Conservation (phyloP, 92 coral and sea anemone genomes). For the Pocillopora grandis region DNA sequence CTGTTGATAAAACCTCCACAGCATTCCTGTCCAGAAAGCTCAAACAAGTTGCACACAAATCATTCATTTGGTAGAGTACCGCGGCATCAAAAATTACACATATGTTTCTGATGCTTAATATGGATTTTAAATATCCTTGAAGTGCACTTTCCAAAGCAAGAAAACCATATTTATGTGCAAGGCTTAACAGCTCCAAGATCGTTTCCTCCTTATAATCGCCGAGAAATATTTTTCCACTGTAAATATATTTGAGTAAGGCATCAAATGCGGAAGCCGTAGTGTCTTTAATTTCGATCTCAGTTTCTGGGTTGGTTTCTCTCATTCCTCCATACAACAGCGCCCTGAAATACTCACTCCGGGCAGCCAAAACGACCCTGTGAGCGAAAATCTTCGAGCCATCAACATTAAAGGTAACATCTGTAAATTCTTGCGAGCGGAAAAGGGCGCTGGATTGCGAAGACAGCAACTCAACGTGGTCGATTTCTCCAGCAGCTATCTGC, state of each 20-base stretch:
- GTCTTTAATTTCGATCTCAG: conserved; percentile 82
- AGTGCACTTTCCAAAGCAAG: conserved; percentile 96
- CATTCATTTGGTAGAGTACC: conserved; percentile 80
- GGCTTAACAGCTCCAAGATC: conserved; percentile 78
- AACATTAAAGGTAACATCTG: conserved; percentile 90
- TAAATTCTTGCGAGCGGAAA: conserved; percentile 82
- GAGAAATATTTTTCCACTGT: conserved; percentile 86
- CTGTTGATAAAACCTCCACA: conserved; percentile 74
- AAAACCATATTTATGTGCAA: conserved; percentile 97
- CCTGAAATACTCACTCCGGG: conserved; percentile 95
- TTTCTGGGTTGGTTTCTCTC: conserved; percentile 95
- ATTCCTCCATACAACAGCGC: conserved; percentile 96
- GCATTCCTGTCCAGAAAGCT: conserved; percentile 85
- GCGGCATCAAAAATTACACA: conserved; percentile 85
- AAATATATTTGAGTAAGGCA: conserved; percentile 82
- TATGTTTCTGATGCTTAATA: conserved; percentile 74
- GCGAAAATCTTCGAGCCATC: conserved; percentile 83
- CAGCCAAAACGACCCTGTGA: conserved; percentile 89
- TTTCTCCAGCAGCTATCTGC: conserved; percentile 74
- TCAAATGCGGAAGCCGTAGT: conserved; percentile 84
- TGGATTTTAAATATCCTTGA: conserved; percentile 88
- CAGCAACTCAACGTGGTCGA: conserved; percentile 94
- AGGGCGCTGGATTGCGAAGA: conserved; percentile 92
- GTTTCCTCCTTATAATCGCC: conserved; percentile 83
- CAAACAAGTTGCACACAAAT: conserved; percentile 79